Evolutionary conservation across 2,113 vertebrate genomes (phyloP).

Genomic region (Odocoileus virginianus): DNA sequence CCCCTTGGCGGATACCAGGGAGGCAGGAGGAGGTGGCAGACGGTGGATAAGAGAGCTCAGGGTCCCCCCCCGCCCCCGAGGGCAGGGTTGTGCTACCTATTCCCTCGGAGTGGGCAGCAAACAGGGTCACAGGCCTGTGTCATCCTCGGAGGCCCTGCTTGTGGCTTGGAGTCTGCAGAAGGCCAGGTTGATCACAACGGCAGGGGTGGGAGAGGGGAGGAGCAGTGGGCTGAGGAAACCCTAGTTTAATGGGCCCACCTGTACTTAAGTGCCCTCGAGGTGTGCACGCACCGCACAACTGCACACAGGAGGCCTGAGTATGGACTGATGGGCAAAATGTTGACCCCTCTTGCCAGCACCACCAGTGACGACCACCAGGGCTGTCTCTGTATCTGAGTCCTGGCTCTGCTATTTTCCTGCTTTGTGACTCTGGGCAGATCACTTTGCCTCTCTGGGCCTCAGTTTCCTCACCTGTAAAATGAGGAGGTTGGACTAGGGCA

Average conservation of each 20-base stretch:
- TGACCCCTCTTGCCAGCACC: rapidly evolving
- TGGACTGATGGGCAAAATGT: rapidly evolving
- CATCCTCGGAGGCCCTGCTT: neutral
- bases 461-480: neutral
- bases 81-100: neutral
- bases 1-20: neutral
- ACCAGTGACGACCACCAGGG: rapidly evolving
- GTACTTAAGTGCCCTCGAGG: neutral
- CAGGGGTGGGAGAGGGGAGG: neutral
- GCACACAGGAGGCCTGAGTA: too few relatives aligned
- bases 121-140: neutral
- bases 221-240: neutral
- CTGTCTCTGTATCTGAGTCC: neutral
- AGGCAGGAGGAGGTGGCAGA: neutral
- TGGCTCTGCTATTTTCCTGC: neutral
- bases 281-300: rapidly evolving
- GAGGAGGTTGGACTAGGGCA: neutral
- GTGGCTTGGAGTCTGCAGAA: neutral
- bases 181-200: rapidly evolving
- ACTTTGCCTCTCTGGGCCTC: neutral
- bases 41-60: neutral
- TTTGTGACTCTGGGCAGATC: neutral
- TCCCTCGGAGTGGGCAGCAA: neutral
- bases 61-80: rapidly evolving
- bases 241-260: rapidly evolving